A percentile compares a stretch with the other conserved stretches of the same genome.
These are phyloP conservation scores for Drosophila nikananu DNA, from an alignment of 1,140 invertebrate genomes.

Conservation along the genomic window DNA sequence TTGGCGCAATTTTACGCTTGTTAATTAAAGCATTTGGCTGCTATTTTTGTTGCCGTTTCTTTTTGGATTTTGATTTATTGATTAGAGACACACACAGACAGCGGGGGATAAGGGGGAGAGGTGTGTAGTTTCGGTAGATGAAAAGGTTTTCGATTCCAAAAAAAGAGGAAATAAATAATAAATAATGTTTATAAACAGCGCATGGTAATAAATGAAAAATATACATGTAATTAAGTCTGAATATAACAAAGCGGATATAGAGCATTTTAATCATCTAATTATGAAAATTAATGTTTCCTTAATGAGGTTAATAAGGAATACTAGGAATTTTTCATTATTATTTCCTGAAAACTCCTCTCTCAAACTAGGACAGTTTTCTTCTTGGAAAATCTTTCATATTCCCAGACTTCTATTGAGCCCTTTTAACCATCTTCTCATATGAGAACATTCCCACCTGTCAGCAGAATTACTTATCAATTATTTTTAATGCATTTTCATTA, in stretches of 20 bases:
- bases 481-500: slow-evolving; percentile 36
- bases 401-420: background rate
- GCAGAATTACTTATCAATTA: slow-evolving; percentile 28
- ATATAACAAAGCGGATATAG: background rate
- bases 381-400: background rate
- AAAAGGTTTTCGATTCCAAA: slow-evolving; percentile 24
- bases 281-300: background rate
- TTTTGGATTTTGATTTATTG: slow-evolving; percentile 42
- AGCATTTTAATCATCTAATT: background rate
- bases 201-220: slow-evolving; percentile 14
- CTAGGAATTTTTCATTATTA: background rate
- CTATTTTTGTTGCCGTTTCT: slow-evolving; percentile 19
- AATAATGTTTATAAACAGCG: slow-evolving; percentile 20
- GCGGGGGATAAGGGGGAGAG: no score
- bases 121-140: slow-evolving; percentile 12
- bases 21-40: slow-evolving; percentile 62
- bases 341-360: background rate
- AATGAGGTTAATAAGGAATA: background rate
- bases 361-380: background rate
- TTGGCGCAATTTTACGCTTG: slow-evolving; percentile 70
- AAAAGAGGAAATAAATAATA: slow-evolving; percentile 46
- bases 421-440: slow-evolving; percentile 15
- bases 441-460: slow-evolving; percentile 29
- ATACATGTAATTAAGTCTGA: slow-evolving; percentile 16
- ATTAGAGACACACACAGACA: slow-evolving; percentile 22